phyloP scores from a whole-genome alignment of 1,140 invertebrate genomes.

The Tetragnatha versicolor region DNA sequence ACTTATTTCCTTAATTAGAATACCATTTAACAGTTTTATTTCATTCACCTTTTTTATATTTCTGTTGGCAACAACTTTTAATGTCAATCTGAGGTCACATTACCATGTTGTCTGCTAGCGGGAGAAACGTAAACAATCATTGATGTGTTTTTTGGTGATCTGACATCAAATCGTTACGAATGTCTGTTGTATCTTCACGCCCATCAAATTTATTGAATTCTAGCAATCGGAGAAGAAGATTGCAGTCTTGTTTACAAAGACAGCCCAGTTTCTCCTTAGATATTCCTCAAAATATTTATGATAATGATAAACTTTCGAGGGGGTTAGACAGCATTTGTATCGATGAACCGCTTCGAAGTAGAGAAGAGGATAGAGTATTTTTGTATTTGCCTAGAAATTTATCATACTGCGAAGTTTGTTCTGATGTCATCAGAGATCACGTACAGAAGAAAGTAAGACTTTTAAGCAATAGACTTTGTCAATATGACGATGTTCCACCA shows the following conservation, averaged over 20 bases:
- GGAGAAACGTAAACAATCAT: conserved; percentile 30
- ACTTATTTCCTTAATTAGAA: no score
- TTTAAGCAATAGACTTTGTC: conserved; percentile 34
- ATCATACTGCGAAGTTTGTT: conserved; percentile 53
- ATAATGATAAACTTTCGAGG: conserved; percentile 43
- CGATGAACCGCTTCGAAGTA: conserved; percentile 33
- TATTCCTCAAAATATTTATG: conserved; percentile 49
- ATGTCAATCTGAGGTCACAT: conserved; percentile 45
- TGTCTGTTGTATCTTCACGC: conserved; percentile 38
- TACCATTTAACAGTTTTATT: no score
- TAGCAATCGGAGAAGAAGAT: conserved; percentile 27
- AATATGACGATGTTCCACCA: conserved; percentile 47
- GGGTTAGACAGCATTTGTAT: conserved; percentile 34
- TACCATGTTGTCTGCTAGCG: conserved; percentile 21
- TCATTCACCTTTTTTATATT: no score
- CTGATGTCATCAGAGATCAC: conserved; percentile 53
- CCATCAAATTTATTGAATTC: conserved; percentile 27
- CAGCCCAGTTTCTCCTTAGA: conserved; percentile 51
- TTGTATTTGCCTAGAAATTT: conserved; percentile 52
- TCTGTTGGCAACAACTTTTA: conserved; percentile 21
- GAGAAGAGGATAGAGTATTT: conserved; percentile 48
- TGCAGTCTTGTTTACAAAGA: conserved; percentile 33
- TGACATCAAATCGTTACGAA: neutral
- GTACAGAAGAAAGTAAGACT: conserved; percentile 52
- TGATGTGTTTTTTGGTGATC: neutral